These are phyloP conservation scores for Asbolus verrucosus DNA, from an alignment of 1,140 invertebrate species.

Conservation along the genomic window DNA sequence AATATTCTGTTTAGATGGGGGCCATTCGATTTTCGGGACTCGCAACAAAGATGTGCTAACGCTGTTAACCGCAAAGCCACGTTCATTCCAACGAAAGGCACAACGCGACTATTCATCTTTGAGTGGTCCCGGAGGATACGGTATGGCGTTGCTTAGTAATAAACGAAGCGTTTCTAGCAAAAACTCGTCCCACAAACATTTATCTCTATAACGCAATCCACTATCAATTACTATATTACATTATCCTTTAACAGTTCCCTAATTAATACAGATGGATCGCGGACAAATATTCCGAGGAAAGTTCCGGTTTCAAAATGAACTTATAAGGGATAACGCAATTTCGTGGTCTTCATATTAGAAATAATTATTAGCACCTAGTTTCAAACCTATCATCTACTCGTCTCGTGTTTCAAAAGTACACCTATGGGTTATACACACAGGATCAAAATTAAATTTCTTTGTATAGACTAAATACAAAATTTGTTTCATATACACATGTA, in stretches of 20 bases:
- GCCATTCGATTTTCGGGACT: constrained; percentile 23
- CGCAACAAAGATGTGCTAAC: constrained; percentile 34
- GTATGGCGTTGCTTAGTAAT: constrained; percentile 14
- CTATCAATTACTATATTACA: constrained; percentile 26
- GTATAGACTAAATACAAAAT: no score
- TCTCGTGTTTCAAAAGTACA: no score
- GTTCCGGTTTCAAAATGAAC: neutral
- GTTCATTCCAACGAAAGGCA: constrained; percentile 10
- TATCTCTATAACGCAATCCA: constrained; percentile 33
- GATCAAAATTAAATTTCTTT: no score
- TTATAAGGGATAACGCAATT: no score
- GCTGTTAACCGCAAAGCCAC: constrained; percentile 25
- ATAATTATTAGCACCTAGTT: no score
- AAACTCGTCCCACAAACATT: constrained; percentile 11
- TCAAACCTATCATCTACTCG: no score
- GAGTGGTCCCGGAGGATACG: constrained; percentile 16
- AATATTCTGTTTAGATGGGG: constrained; percentile 30
- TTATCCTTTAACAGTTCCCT: constrained; percentile 11
- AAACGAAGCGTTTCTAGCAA: constrained; percentile 26
- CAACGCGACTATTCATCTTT: constrained; percentile 37
- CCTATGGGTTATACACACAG: no score
- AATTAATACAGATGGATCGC: constrained; percentile 36
- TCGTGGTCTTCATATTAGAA: no score
- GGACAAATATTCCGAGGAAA: neutral
- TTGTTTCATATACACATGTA: no score